phyloP scores from a whole-genome alignment of 2,113 vertebrate genomes.

The Cygnus atratus region DNA sequence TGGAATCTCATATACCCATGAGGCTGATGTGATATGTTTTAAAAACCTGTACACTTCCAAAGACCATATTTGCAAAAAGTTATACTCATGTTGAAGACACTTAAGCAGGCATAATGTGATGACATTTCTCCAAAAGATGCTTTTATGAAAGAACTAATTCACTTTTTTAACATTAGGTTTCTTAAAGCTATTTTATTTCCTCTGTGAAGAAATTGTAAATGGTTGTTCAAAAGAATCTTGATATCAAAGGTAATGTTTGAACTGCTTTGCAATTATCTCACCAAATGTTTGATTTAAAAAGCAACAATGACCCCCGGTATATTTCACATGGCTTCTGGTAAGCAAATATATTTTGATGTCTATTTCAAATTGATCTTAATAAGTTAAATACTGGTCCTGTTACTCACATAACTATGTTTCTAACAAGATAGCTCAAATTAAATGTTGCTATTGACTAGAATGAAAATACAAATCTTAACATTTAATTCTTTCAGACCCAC shows the following conservation, averaged over 20 bases:
- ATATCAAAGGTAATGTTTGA: neutral
- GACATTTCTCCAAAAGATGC: neutral
- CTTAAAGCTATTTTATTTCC: neutral
- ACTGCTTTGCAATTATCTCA: neutral
- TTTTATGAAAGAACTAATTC: conserved; percentile 28
- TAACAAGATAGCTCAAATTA: neutral
- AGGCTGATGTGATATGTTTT: neutral
- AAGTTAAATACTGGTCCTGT: neutral
- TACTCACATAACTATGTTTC: neutral
- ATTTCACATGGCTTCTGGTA: neutral
- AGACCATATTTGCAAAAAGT: neutral
- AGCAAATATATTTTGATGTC: neutral
- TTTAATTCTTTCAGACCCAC: neutral
- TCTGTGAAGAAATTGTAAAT: neutral
- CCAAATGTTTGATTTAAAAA: neutral
- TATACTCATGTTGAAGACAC: neutral
- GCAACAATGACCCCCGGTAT: neutral
- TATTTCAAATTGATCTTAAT: neutral
- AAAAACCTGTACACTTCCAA: neutral
- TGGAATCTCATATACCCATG: neutral
- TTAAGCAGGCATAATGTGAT: neutral
- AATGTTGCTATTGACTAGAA: neutral
- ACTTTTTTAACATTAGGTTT: conserved; percentile 8
- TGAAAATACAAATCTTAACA: neutral
- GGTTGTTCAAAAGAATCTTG: conserved; percentile 7